These are phyloP conservation scores for Gavialis gangeticus DNA, from an alignment of 2,113 vertebrate species.

Conservation along the genomic window DNA sequence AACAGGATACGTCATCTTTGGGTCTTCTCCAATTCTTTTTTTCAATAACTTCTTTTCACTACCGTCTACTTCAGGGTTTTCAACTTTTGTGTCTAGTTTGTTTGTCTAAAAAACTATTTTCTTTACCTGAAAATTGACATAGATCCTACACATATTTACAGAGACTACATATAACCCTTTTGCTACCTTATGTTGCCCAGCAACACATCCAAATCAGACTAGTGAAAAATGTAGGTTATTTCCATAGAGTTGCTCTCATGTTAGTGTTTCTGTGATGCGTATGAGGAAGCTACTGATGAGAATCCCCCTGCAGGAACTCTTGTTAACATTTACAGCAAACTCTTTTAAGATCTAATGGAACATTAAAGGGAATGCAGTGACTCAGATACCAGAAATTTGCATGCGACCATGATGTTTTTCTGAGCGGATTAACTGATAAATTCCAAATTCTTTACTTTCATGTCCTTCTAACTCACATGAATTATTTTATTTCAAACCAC, in stretches of 20 bases:
- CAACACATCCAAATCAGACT: constrained; percentile 45
- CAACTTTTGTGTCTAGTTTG: background rate
- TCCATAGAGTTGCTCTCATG: background rate
- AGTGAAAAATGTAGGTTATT: background rate
- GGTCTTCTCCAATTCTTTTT: constrained; percentile 53
- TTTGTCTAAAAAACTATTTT: fast-evolving
- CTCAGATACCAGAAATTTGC: background rate
- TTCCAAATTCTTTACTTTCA: background rate
- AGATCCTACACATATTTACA: background rate
- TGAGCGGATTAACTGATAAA: background rate
- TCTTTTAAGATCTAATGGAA: fast-evolving
- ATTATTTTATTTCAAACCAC: background rate
- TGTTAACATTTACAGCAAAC: background rate
- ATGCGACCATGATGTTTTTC: background rate
- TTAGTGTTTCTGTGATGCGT: background rate
- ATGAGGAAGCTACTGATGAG: fast-evolving
- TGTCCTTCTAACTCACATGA: background rate
- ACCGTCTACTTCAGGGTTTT: background rate
- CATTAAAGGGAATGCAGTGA: background rate
- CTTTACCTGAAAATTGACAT: background rate
- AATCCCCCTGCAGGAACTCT: background rate
- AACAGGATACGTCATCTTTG: constrained; percentile 67
- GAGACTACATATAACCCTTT: background rate
- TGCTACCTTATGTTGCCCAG: constrained; percentile 9
- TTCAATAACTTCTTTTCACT: background rate